Conservation (phyloP, 2,797 vertebrate genomes). For the Macropodus opercularis region DNA sequence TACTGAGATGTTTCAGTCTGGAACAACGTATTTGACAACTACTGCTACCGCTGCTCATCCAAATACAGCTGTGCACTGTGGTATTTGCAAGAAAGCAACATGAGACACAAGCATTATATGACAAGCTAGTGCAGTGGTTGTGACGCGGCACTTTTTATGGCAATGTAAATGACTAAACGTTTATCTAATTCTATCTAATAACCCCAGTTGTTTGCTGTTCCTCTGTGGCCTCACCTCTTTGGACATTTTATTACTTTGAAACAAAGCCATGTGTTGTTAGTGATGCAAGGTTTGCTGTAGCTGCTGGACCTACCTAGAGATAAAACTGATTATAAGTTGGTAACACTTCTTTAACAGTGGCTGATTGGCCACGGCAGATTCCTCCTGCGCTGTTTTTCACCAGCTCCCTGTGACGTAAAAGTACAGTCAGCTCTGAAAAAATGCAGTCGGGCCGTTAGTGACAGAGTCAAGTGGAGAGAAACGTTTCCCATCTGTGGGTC, state of each 20-base stretch:
- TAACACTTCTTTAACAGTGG: background rate
- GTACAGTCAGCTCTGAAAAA: constrained; percentile 11
- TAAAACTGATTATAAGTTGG: background rate
- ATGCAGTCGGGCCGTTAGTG: constrained; percentile 18
- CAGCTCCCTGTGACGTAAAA: background rate
- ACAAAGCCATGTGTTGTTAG: background rate
- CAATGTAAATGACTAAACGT: too few species aligned
- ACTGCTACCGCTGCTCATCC: too few species aligned
- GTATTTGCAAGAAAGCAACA: too few species aligned
- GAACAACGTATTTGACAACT: too few species aligned
- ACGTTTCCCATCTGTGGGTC: constrained; percentile 39
- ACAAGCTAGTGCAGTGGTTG: too few species aligned
- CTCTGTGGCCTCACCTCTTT: background rate
- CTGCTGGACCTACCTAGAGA: background rate
- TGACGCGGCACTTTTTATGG: too few species aligned
- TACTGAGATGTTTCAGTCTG: too few species aligned
- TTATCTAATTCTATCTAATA: too few species aligned
- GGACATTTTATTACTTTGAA: background rate
- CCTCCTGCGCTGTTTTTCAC: background rate
- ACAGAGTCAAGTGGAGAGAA: background rate
- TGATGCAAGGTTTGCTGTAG: background rate
- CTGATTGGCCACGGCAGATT: background rate
- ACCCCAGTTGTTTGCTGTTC: too few species aligned
- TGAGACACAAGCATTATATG: too few species aligned
- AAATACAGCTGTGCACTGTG: too few species aligned